Percentiles rank a stretch among this genome's conserved stretches.
Evolutionary conservation across 2,888 invertebrate species (phyloP).

Genomic region (Aporophyla nigra): DNA sequence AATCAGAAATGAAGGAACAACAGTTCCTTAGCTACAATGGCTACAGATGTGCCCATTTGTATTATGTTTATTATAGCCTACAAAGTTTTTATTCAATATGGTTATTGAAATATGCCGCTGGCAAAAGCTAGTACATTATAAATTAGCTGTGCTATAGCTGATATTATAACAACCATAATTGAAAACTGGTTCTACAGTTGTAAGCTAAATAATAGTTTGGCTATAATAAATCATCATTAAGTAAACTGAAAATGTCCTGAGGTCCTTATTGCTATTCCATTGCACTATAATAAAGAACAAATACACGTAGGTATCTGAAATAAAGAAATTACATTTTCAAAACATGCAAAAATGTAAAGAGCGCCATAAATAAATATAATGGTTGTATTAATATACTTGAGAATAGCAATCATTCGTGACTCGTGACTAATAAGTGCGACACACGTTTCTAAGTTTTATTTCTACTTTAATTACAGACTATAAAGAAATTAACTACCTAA

Average conservation of each 20-base stretch:
- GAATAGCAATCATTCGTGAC: conserved; percentile 62
- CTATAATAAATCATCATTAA: too few species aligned
- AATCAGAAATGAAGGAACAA: too few species aligned
- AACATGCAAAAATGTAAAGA: conserved; percentile 44
- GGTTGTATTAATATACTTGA: conserved; percentile 50
- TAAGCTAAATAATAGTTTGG: too few species aligned
- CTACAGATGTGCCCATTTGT: too few species aligned
- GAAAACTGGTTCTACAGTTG: too few species aligned
- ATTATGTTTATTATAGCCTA: too few species aligned
- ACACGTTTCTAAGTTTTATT: conserved; percentile 53
- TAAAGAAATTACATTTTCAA: not conserved
- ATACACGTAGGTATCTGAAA: not conserved
- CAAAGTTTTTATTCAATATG: too few species aligned
- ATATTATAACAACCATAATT: too few species aligned
- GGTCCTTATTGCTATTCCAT: not conserved
- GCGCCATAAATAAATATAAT: conserved; percentile 43
- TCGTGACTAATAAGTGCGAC: conserved; percentile 56
- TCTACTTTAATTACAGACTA: conserved; percentile 45
- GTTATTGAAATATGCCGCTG: too few species aligned
- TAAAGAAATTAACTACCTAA: conserved; percentile 48
- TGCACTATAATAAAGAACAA: not conserved
- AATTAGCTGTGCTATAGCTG: too few species aligned
- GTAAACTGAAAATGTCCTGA: not conserved
- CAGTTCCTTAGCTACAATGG: too few species aligned
- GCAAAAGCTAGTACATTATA: too few species aligned